Conservation (phyloP, 2,797 vertebrate genomes). For the Anguilla anguilla region DNA sequence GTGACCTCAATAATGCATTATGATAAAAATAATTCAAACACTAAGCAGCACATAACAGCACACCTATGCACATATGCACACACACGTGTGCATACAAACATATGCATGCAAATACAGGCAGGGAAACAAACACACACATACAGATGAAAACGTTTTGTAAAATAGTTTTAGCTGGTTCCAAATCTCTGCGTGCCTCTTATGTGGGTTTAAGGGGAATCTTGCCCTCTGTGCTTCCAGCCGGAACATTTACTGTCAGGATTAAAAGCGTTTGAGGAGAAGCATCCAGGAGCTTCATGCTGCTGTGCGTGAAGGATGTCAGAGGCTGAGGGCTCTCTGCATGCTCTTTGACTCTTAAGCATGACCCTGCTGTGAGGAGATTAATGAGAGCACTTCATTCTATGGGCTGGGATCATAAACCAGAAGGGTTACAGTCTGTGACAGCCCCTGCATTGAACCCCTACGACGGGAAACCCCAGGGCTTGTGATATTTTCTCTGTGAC, state of each 20-base stretch:
- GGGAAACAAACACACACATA: neutral
- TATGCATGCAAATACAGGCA: constrained; percentile 29
- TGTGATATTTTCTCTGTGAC: neutral
- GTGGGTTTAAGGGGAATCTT: neutral
- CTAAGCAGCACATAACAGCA: neutral
- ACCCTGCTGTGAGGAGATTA: constrained; percentile 24
- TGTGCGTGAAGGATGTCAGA: neutral
- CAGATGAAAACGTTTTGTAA: neutral
- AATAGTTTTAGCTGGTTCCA: neutral
- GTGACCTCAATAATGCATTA: neutral
- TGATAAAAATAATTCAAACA: neutral
- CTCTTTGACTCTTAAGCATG: constrained; percentile 13
- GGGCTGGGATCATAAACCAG: neutral
- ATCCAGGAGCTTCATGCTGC: neutral
- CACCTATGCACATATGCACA: neutral
- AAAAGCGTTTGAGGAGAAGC: neutral
- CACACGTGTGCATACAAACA: constrained; percentile 17
- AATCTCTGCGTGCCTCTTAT: neutral
- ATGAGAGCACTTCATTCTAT: constrained; percentile 14
- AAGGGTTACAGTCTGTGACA: neutral
- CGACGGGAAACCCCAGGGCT: neutral
- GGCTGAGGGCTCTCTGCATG: neutral
- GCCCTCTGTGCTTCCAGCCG: constrained; percentile 5
- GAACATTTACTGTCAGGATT: constrained; percentile 11
- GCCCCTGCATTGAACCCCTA: neutral